Evolutionary conservation across 2,113 vertebrate genomes (phyloP).

Genomic region (Rafetus swinhoei): DNA sequence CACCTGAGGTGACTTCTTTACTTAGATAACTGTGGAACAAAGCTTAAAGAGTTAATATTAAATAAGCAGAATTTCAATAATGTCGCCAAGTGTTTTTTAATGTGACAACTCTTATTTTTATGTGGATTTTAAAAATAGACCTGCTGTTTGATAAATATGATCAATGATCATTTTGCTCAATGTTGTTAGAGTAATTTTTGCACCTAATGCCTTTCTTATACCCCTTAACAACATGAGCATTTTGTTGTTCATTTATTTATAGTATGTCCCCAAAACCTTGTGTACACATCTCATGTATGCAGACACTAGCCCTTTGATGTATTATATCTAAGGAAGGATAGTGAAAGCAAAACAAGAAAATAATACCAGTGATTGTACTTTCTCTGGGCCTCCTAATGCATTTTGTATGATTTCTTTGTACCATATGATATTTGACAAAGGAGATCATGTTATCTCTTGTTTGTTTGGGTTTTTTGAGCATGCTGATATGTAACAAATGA

Average conservation of each 20-base stretch:
- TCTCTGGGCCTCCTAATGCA: not conserved
- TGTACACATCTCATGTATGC: not conserved
- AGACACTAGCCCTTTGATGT: not conserved
- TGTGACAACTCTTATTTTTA: not conserved
- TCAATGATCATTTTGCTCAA: not conserved
- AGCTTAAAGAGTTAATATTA: not conserved
- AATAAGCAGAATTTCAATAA: not conserved
- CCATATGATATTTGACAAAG: not conserved
- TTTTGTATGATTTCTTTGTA: not conserved
- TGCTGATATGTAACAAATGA: not conserved
- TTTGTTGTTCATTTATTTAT: not conserved
- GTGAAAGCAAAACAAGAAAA: not conserved
- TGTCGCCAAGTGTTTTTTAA: not conserved
- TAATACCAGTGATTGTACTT: not conserved
- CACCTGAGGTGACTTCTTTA: not conserved
- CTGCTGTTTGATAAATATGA: not conserved
- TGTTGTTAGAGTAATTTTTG: not conserved
- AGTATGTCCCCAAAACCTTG: not conserved
- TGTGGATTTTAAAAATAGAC: not conserved
- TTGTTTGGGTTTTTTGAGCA: not conserved
- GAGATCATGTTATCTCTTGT: fast-evolving
- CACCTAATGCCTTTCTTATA: not conserved
- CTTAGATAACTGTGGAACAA: not conserved
- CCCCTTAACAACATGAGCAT: not conserved
- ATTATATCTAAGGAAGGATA: not conserved